Evolutionary conservation across 2,888 invertebrate species (phyloP).

Genomic region (Trachelus troglodyta): DNA sequence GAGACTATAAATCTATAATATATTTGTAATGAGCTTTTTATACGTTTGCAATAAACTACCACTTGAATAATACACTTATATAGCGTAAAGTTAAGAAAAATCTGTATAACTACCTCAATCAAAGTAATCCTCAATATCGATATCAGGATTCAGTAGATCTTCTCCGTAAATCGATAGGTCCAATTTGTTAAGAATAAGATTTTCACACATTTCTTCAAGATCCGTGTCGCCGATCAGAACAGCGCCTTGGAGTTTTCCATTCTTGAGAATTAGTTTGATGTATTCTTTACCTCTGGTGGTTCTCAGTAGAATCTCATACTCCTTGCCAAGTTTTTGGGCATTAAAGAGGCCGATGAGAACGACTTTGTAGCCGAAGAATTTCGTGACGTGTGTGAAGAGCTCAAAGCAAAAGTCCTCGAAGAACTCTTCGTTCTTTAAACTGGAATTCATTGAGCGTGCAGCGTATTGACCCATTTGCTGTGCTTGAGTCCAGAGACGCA

Average conservation of each 20-base stretch:
- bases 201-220: constrained; percentile 97
- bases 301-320: constrained; percentile 87
- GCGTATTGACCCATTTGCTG: constrained; percentile 97
- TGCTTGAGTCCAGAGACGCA: constrained; percentile 98
- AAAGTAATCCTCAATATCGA: constrained; percentile 99
- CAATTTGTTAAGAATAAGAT: constrained; percentile 93
- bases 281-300: constrained; percentile 85
- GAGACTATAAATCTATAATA: background rate
- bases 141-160: constrained; percentile 92
- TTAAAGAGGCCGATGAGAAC: constrained; percentile 92
- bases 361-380: constrained; percentile 93
- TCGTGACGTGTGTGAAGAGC: constrained; percentile 95
- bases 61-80: background rate
- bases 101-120: constrained; percentile 72
- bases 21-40: constrained; percentile 3
- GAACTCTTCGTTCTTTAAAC: constrained; percentile 72
- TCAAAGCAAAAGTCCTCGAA: constrained; percentile 97
- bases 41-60: constrained; percentile 4
- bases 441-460: constrained; percentile 86
- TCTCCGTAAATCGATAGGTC: constrained; percentile 90
- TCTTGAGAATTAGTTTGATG: constrained; percentile 87
- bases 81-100: background rate
- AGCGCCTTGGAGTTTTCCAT: constrained; percentile 91
- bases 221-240: constrained; percentile 97
- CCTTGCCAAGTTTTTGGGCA: constrained; percentile 84